Base-by-base conservation (phyloP, 2,888 invertebrate genomes). In the Dorcus parallelipipedus region DNA sequence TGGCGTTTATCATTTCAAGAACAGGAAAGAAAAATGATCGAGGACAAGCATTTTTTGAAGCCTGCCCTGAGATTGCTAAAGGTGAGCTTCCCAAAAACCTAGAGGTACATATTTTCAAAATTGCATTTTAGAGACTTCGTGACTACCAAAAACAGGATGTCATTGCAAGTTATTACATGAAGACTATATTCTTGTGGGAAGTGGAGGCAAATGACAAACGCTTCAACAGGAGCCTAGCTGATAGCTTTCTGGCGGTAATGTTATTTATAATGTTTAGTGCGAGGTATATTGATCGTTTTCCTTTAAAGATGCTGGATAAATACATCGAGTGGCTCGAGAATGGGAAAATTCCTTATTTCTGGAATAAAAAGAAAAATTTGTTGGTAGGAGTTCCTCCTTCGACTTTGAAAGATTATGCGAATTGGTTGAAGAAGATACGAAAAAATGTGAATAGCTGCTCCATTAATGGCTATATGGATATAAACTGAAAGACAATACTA, bases 1-100 rank as follows among this genome's bases (percentile, higher is more conserved):
- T 85, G 85, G 85, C 75, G 14, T 10, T 76, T 83, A n/a, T 82
- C 83, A 9, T 84, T 84, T 70, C 84, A 83, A 62, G 79, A 81
- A 53, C 80, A 80, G 61, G 85, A 85, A 69, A 77, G 79, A 23
- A 78, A 80, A 33, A 67, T 83, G 61, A 78, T 85, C 54, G 75
- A 79, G 57, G 79, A 78, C 17, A 78, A 78, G 63, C 69, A 76
- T 40, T 74, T 74, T 17, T 65, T 83, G 83, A 83, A 69, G 14
- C 77, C 73, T 10, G 77, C 78, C 6, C 77, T 83, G 23, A 73
- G 80, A 70, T 64, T 82, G 73, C 78, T 14, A 14, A 14, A 14
- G 14, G 14, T 14, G 14, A 14, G 14, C 14, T 14, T 14, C 14
- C 14, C 14, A 14, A 14, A 14, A 14, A 14, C 14, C 14, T 14